phyloP scores from a whole-genome alignment of 2,797 vertebrate genomes.

The Coccyzus lansbergi region DNA sequence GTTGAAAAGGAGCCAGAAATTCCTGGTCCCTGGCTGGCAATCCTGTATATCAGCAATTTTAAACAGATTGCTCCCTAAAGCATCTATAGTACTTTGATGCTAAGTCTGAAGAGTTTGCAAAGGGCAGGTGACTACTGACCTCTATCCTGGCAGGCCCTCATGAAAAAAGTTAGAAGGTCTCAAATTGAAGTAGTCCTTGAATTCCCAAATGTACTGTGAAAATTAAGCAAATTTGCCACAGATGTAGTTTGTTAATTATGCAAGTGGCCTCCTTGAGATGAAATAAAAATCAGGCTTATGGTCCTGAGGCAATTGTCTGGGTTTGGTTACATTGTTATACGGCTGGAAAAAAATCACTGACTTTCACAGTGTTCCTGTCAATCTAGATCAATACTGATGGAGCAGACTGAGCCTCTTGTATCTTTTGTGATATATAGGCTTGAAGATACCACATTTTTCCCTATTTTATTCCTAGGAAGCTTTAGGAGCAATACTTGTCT shows the following conservation, averaged over 20 bases:
- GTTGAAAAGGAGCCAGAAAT: not conserved
- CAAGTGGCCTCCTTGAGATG: not conserved
- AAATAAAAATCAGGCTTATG: not conserved
- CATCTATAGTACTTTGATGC: not conserved
- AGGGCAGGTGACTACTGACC: not conserved
- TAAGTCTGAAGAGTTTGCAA: not conserved
- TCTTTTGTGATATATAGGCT: not conserved
- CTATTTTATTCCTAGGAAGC: not conserved
- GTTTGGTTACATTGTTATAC: not conserved
- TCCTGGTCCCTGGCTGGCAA: not conserved
- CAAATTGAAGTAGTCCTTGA: not conserved
- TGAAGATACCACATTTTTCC: not conserved
- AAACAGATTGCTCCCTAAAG: not conserved
- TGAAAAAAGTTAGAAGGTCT: not conserved
- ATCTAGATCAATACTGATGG: not conserved
- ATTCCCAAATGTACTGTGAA: not conserved
- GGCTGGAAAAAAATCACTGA: not conserved
- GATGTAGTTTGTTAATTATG: slow-evolving; percentile 12
- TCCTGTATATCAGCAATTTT: not conserved
- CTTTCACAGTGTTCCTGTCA: not conserved
- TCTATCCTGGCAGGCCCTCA: not conserved
- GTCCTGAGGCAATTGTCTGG: not conserved
- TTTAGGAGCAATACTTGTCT: not conserved
- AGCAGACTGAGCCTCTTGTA: not conserved
- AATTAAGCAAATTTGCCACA: not conserved